These are phyloP conservation scores for Eleutherodactylus coqui DNA, from an alignment of 2,797 vertebrate genomes.

Conservation along the genomic window DNA sequence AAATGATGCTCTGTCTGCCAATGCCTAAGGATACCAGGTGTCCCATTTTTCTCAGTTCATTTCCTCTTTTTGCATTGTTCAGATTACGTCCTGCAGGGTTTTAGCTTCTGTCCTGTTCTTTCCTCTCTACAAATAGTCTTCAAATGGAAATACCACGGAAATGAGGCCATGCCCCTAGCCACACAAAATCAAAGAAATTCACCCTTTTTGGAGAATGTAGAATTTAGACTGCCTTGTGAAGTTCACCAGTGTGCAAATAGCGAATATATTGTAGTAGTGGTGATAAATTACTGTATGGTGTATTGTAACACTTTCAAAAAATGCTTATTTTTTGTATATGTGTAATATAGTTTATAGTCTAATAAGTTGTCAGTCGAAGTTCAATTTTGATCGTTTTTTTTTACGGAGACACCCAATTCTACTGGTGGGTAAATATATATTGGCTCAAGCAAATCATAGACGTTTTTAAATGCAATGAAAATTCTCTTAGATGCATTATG, in stretches of 20 bases:
- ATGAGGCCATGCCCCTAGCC: background rate
- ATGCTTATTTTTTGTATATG: background rate
- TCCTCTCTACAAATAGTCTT: background rate
- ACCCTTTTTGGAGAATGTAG: background rate
- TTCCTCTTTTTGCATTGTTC: conserved; percentile 23
- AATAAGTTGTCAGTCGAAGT: too few species aligned
- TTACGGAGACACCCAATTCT: too few species aligned
- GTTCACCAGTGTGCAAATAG: background rate
- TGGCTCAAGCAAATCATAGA: too few species aligned
- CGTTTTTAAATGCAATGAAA: too few species aligned
- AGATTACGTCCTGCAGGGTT: conserved; percentile 25
- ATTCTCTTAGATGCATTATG: too few species aligned
- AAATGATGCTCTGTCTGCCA: background rate
- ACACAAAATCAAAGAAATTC: background rate
- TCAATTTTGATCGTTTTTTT: too few species aligned
- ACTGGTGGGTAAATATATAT: too few species aligned
- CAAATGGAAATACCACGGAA: background rate
- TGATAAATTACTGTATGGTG: background rate
- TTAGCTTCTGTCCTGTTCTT: conserved; percentile 14
- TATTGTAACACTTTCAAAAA: background rate
- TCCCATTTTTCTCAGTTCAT: conserved; percentile 20
- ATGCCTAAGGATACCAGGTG: conserved; percentile 25
- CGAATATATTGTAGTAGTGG: background rate
- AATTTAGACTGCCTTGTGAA: background rate
- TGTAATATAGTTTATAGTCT: background rate